Evolutionary conservation across 2,113 vertebrate genomes (phyloP), one percentile per base, ranked within the genome.

Genomic region (Lepisosteus oculatus): DNA sequence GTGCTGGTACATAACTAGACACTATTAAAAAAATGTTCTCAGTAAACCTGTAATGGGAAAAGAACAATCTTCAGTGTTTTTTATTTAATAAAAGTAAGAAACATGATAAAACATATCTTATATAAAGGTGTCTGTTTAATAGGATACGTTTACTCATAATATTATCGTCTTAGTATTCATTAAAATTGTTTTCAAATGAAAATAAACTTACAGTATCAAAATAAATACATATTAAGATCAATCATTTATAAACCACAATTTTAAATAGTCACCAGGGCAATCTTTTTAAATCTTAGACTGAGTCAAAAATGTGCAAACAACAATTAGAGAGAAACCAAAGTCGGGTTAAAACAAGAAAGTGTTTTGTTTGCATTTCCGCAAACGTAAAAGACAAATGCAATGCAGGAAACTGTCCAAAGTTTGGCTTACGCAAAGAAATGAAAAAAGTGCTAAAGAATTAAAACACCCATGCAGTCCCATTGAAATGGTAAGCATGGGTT

Each of bases 1-100:
- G 89, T 88, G 85, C 85, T 77, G 87, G 86, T 90, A 90, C 89
- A 90, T 90, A 92, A 88, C 88, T 86, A 85, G 88, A 87, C 88
- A 87, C 87, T 85, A 88, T 90, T 90, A 91, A 88, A 87, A 82
- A 79, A 84, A 86, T 86, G 82, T 87, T 87, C 83, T 88, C 82
- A 80, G 80, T 51, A 51, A 51, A 51, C 73, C 72, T 72, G 73
- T 88, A 85, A 87, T 86, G 76, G 80, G 65, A 72, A 63, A 57
- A 79, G 79, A 83, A 80, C 74, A 79, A 66, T 67, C 74, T 69
- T 67, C 51, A 29, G 29, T 29, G 47, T 51, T 5, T 51, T 51
- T 51, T 51, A 51, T 51, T 51, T 51, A 51, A 51, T 51, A 51
- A 51, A 9, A 5, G 1, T 51, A 51, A 51, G 47, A 51, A 9